Conservation (phyloP, 2,113 vertebrate genomes). For the Mesembrinibis cayennensis region DNA sequence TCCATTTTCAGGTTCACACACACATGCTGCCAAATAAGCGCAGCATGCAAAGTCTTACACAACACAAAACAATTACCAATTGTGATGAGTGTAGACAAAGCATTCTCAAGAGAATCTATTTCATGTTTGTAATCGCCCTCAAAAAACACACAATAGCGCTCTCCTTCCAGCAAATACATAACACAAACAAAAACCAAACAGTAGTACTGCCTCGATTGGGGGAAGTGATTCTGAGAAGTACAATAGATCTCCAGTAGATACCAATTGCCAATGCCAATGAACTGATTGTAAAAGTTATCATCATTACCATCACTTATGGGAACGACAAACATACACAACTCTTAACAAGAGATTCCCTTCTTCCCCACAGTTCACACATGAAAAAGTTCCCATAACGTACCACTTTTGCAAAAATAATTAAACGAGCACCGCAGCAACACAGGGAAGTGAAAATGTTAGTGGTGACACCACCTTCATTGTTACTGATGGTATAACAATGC, state of each 20-base stretch:
- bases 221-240: slow-evolving; percentile 20
- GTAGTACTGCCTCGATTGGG: neutral
- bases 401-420: slow-evolving; percentile 30
- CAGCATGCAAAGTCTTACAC: slow-evolving; percentile 27
- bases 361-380: neutral
- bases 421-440: neutral
- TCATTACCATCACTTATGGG: neutral
- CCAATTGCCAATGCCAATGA: rapidly evolving
- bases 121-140: slow-evolving; percentile 65
- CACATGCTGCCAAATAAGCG: neutral
- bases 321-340: neutral
- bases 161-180: slow-evolving; percentile 59
- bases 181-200: slow-evolving; percentile 62
- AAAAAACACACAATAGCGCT: slow-evolving; percentile 65
- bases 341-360: neutral
- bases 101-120: slow-evolving; percentile 64
- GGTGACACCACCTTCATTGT: slow-evolving; percentile 16
- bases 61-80: slow-evolving; percentile 58
- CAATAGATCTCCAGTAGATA: neutral
- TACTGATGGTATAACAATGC: neutral
- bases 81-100: slow-evolving; percentile 45
- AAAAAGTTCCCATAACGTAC: neutral
- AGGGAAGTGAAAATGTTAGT: slow-evolving; percentile 33
- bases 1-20: slow-evolving; percentile 13
- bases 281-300: neutral